Percentiles rank a stretch among this genome's conserved stretches.
phyloP scores from a whole-genome alignment of 2,113 vertebrate species.

The Coryphaenoides rupestris region DNA sequence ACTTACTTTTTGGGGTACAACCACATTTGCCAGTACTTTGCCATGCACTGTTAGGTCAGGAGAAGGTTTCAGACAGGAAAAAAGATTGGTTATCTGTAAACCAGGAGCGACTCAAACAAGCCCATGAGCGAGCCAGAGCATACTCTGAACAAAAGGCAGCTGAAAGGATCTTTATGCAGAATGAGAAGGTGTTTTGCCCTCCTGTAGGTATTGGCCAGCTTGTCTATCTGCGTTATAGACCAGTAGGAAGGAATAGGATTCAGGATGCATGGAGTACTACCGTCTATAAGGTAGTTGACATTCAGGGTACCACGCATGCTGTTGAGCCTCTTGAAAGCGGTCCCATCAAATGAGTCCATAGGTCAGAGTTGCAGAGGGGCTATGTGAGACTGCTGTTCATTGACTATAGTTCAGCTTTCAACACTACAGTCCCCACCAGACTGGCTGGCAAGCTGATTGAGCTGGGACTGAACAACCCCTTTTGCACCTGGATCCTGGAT shows the following conservation, averaged over 20 bases:
- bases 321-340: background rate
- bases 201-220: background rate
- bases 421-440: too few species aligned
- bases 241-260: background rate
- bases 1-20: background rate
- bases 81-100: slow-evolving; percentile 1
- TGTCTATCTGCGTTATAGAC: background rate
- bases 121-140: background rate
- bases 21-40: background rate
- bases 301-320: background rate
- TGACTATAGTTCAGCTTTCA: too few species aligned
- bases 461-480: too few species aligned
- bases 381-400: too few species aligned
- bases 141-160: background rate
- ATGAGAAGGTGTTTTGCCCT: background rate
- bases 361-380: too few species aligned
- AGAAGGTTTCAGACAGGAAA: background rate
- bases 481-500: too few species aligned
- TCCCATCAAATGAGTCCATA: too few species aligned
- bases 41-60: background rate
- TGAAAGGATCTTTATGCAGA: background rate
- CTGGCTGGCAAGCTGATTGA: too few species aligned
- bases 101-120: slow-evolving; percentile 3
- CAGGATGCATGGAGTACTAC: background rate
- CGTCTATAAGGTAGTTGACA: background rate